phyloP scores from a whole-genome alignment of 2,888 invertebrate species.

The Heliconius charithonia region DNA sequence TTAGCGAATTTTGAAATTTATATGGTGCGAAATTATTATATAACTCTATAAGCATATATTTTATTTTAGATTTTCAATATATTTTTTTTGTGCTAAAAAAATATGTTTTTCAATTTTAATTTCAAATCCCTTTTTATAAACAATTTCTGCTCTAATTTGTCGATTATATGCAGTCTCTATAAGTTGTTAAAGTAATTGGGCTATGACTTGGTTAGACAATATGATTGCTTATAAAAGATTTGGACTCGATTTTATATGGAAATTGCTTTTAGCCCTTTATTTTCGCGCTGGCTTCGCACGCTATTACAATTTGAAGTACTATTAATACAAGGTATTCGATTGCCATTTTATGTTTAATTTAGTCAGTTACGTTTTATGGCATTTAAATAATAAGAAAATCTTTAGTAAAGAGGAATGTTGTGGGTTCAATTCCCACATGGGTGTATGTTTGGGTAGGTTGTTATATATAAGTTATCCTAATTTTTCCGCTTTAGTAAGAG shows the following conservation, averaged over 20 bases:
- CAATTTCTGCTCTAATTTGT: background rate
- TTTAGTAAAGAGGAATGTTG: background rate
- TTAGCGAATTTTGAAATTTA: background rate
- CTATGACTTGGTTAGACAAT: conserved; percentile 4
- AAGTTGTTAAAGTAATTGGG: background rate
- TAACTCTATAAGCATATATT: too few relatives aligned
- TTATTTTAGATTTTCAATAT: too few relatives aligned
- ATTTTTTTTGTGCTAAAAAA: too few relatives aligned
- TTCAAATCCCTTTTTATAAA: background rate
- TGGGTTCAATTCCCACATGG: background rate
- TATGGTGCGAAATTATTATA: background rate
- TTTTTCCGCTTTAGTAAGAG: background rate
- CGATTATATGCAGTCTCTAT: background rate
- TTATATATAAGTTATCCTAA: too few relatives aligned
- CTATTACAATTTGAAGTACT: conserved; percentile 5
- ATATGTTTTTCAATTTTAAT: background rate
- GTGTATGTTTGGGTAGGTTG: background rate
- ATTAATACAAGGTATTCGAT: too few relatives aligned
- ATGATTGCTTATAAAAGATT: conserved; percentile 6
- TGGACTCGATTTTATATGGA: conserved; percentile 4
- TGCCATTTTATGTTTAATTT: background rate
- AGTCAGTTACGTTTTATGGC: background rate
- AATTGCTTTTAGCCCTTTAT: conserved; percentile 7
- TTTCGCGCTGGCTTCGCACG: background rate
- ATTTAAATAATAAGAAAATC: too few relatives aligned